Evolutionary conservation across 2,797 vertebrate genomes (phyloP), one percentile per base, ranked within the genome.

Genomic region (Rallus crepitans): DNA sequence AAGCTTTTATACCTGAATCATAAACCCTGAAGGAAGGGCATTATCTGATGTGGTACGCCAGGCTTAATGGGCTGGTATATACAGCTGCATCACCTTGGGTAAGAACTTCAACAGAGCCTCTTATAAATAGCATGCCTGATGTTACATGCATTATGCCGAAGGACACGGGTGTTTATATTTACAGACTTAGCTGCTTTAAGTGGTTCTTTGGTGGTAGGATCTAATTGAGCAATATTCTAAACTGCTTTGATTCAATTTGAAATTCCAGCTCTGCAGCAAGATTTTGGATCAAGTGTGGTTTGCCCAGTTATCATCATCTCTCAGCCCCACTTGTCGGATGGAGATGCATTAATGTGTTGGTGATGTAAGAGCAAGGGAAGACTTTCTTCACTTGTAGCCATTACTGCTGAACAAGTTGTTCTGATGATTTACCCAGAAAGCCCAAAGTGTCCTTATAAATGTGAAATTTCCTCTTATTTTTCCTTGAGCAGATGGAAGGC

Each of bases 71-170:
- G 91, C 87, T 94, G 82, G 33, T 70, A 37, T 60, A 56, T 63
- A 88, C 96, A 95, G 95, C 96, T 97, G 96, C 94, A 96, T 85
- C 89, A 95, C 91, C 96, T 82, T 94, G 82, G 90, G 87, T 96
- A 73, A 96, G 88, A 95, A 40, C 90, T 94, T 77, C 60, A 93
- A 8, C 91, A 82, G 75, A 37, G 8, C 53, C 68, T 94, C 53
- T 87, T 55, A 24, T 39, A 87, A 94, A 78, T 33, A 82, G 45
- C 56, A 8, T 80, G 83, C 88, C 45, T 88, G 88, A 55, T 35
- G 53, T 69, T 79, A 47, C 78, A 63, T 37, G 64, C 73, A 9
- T 30, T 84, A 6, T 25, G 94, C 90, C 9, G 6, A 92, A 69
- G 75, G 90, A 96, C 68, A 59, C 6, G 3, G 83, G 80, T 95